Conservation (phyloP, 2,113 vertebrate genomes). For the Coptodon bakossiorum region DNA sequence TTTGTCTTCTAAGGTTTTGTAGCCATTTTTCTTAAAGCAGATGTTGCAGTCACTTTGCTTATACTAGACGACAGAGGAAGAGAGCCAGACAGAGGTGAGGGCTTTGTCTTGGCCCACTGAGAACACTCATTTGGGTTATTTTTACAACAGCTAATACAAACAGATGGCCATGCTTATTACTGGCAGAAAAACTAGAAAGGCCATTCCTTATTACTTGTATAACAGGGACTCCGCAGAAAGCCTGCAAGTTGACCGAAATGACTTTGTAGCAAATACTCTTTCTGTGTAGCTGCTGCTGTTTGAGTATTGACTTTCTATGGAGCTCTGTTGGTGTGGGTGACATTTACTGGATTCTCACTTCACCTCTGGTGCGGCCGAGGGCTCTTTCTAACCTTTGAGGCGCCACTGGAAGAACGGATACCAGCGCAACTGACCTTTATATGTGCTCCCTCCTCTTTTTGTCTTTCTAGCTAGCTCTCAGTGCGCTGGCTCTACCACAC, state of each 20-base stretch:
- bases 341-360: conserved; percentile 47
- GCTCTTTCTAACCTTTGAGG: conserved; percentile 57
- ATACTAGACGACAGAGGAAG: neutral
- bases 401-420: conserved; percentile 24
- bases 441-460: neutral
- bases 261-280: conserved; percentile 4
- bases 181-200: neutral
- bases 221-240: neutral
- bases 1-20: conserved; percentile 13
- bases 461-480: neutral
- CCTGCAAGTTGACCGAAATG: neutral
- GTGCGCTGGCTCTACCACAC: neutral
- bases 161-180: neutral
- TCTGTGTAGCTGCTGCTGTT: conserved; percentile 1
- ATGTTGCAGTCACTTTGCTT: conserved; percentile 1
- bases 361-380: conserved; percentile 28
- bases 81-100: neutral
- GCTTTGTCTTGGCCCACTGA: neutral
- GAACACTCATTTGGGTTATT: neutral
- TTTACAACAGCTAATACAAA: neutral
- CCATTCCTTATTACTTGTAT: neutral
- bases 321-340: conserved; percentile 33
- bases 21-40: neutral
- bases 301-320: conserved; percentile 47
- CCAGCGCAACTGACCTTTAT: conserved; percentile 52